Conservation (phyloP, 2,113 vertebrate genomes). For the Catharus fuscescens region DNA sequence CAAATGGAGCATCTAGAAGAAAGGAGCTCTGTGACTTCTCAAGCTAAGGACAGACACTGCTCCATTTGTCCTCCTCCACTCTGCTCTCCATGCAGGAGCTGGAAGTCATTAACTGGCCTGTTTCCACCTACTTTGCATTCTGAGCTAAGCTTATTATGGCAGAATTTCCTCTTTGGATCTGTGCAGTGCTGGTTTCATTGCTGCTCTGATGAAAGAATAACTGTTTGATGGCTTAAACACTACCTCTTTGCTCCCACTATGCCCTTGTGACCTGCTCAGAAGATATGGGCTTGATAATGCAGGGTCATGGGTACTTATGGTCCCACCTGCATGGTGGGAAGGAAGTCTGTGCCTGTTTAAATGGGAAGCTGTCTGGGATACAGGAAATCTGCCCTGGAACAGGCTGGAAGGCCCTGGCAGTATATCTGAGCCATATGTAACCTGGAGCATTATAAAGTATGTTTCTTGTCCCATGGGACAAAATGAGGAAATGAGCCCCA, state of each 20-base stretch:
- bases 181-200: neutral
- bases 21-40: neutral
- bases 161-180: conserved; percentile 25
- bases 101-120: conserved; percentile 42
- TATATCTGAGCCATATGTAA: neutral
- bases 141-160: conserved; percentile 41
- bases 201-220: conserved; percentile 16
- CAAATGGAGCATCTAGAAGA: neutral
- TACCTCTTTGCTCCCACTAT: neutral
- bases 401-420: neutral
- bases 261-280: neutral
- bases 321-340: conserved; percentile 7
- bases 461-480: conserved; percentile 7
- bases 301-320: neutral
- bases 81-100: neutral
- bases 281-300: neutral
- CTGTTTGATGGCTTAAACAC: neutral
- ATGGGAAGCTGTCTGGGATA: neutral
- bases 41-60: conserved; percentile 7
- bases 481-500: conserved; percentile 37
- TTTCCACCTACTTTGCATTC: conserved; percentile 13
- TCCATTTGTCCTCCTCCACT: conserved; percentile 5
- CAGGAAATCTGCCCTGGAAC: conserved; percentile 47
- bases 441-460: neutral
- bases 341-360: conserved; percentile 22